Base-by-base conservation (phyloP, 2,888 invertebrate genomes). In the Tiphia femorata region DNA sequence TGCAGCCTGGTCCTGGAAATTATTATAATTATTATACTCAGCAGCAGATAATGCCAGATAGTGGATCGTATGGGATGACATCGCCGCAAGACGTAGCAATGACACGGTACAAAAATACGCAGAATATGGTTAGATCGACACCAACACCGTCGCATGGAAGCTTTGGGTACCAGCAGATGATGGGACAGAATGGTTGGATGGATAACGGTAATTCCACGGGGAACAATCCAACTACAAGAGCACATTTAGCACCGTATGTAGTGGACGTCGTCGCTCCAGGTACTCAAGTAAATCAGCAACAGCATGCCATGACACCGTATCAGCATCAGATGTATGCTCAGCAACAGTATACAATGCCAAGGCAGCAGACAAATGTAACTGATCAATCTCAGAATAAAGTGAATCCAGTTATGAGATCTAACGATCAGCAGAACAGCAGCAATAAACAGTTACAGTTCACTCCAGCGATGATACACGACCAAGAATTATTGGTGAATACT, bases 381-480 rank as follows among this genome's bases (percentile, higher is more conserved):
- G n/a, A n/a, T n/a, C n/a, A n/a, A n/a, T n/a, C n/a, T n/a, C n/a
- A n/a, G n/a, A n/a, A n/a, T n/a, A n/a, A n/a, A n/a, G n/a, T n/a
- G n/a, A n/a, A n/a, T n/a, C n/a, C n/a, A n/a, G n/a, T n/a, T n/a
- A n/a, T n/a, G n/a, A n/a, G n/a, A n/a, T n/a, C n/a, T n/a, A n/a
- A n/a, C n/a, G n/a, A n/a, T n/a, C n/a, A n/a, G n/a, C n/a, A n/a
- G n/a, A n/a, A n/a, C n/a, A n/a, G n/a, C n/a, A n/a, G n/a, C n/a
- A n/a, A n/a, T n/a, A n/a, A n/a, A n/a, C n/a, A n/a, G n/a, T 17
- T 70, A 30, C 51, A 62, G 43, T 81, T 76, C 52, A 79, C 73
- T 1, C 51, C 65, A 0, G 61, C 65, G 6, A 81, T 82, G 82
- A 65, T 81, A 19, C 66, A 58, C 4, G 80, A 81, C 25, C 82